phyloP scores from a whole-genome alignment of 2,888 invertebrate species.

The Spatulosminthurus flaviceps region DNA sequence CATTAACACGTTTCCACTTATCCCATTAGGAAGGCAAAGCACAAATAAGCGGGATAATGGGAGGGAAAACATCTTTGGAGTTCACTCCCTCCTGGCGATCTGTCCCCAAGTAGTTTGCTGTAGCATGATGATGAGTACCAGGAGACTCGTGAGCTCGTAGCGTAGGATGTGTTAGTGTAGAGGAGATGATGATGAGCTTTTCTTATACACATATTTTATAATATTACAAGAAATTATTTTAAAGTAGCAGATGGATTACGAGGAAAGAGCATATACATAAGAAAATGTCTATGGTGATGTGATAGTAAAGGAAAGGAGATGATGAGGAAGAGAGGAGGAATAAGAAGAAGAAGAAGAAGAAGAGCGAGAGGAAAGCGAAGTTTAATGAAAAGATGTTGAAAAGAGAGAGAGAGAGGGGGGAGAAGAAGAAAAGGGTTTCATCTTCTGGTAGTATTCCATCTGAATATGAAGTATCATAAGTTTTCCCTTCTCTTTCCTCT shows the following conservation, averaged over 20 bases:
- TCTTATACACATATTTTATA: neutral
- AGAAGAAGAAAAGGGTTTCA: constrained; percentile 49
- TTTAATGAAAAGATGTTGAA: constrained; percentile 64
- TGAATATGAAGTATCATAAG: constrained; percentile 52
- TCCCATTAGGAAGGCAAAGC: too few relatives aligned
- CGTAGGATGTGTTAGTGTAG: too few relatives aligned
- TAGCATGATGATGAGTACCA: neutral
- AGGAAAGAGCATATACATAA: neutral
- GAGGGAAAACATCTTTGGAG: too few relatives aligned
- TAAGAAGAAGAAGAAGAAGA: too few relatives aligned
- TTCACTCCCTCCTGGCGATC: constrained; percentile 6
- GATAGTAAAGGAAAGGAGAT: neutral
- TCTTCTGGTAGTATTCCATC: constrained; percentile 32
- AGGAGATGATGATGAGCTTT: constrained; percentile 8
- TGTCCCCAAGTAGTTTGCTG: constrained; percentile 8
- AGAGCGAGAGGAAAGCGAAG: constrained; percentile 55
- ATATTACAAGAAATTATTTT: constrained; percentile 13
- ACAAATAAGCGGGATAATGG: too few relatives aligned
- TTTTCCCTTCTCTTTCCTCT: constrained; percentile 43
- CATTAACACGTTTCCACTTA: too few relatives aligned
- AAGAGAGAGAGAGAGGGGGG: constrained; percentile 57
- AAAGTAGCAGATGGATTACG: neutral
- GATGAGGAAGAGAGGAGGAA: constrained; percentile 15
- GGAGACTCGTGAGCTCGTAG: too few relatives aligned
- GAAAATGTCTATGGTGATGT: neutral